These are phyloP conservation scores for Hirtodrosophila cameraria DNA, from an alignment of 2,888 invertebrate genomes.

Conservation along the genomic window DNA sequence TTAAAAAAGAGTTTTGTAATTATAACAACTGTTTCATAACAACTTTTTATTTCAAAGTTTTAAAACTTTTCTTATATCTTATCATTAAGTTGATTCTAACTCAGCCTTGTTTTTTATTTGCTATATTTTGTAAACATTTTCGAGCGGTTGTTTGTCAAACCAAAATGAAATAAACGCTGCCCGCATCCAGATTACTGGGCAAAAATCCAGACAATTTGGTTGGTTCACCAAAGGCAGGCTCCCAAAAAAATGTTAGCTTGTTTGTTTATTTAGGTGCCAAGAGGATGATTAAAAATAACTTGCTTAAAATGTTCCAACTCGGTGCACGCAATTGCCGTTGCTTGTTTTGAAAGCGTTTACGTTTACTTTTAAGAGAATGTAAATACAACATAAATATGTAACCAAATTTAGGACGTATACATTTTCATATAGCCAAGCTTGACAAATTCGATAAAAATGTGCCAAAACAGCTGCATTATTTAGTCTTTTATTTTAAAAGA, in stretches of 20 bases:
- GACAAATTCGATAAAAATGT: too few relatives aligned
- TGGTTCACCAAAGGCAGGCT: constrained; percentile 39
- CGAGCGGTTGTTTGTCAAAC: constrained; percentile 38
- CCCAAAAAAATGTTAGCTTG: constrained; percentile 37
- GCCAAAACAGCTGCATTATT: too few relatives aligned
- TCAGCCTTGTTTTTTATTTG: constrained; percentile 11
- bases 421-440: not conserved
- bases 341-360: constrained; percentile 40
- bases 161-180: constrained; percentile 38
- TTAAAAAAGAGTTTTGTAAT: too few relatives aligned
- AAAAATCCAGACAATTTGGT: constrained; percentile 22
- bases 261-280: constrained; percentile 67
- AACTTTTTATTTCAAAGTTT: too few relatives aligned
- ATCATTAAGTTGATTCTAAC: too few relatives aligned
- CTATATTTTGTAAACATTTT: constrained; percentile 45
- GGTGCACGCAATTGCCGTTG: constrained; percentile 37
- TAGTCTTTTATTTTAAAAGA: too few relatives aligned
- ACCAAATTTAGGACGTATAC: constrained; percentile 6
- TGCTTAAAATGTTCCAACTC: constrained; percentile 55
- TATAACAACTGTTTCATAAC: too few relatives aligned
- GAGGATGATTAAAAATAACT: constrained; percentile 70
- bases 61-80: too few relatives aligned
- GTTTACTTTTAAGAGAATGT: not conserved
- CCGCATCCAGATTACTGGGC: constrained; percentile 18
- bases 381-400: constrained; percentile 10